These are phyloP conservation scores for Mycetomoellerius zeteki DNA, from an alignment of 1,140 invertebrate genomes.

Conservation along the genomic window DNA sequence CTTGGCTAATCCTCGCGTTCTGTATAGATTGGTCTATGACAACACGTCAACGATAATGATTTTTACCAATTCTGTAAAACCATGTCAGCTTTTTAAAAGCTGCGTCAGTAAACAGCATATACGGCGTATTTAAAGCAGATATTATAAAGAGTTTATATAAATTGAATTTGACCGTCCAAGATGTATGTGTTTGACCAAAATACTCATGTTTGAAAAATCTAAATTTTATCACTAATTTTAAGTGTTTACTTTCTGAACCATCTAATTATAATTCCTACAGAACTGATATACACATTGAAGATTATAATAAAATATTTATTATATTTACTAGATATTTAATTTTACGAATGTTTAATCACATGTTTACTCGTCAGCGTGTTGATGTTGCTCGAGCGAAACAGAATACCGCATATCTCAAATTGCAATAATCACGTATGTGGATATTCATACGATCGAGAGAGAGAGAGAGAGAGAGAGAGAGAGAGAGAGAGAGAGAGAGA, in stretches of 20 bases:
- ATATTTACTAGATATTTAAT: constrained; percentile 9
- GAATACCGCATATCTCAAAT: background rate
- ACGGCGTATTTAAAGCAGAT: background rate
- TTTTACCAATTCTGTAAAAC: background rate
- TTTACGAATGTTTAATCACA: background rate
- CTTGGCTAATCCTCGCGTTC: constrained; percentile 16
- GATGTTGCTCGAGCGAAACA: constrained; percentile 23
- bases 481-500: background rate
- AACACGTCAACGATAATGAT: background rate
- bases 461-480: background rate
- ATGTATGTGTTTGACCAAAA: background rate
- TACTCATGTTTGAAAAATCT: background rate
- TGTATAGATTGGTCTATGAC: background rate
- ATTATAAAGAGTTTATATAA: background rate
- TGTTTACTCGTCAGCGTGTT: constrained; percentile 37
- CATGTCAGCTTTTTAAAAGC: background rate
- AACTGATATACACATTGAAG: background rate
- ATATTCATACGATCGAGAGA: constrained; percentile 63
- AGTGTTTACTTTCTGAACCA: background rate
- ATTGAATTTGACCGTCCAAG: background rate
- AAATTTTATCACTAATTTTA: background rate
- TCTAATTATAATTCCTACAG: background rate
- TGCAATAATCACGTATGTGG: constrained; percentile 56
- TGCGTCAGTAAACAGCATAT: background rate
- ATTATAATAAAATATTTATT: background rate